Percentiles rank a stretch among this genome's conserved stretches.
Evolutionary conservation across 2,113 vertebrate species (phyloP).

Genomic region (Sinocyclocheilus grahami): DNA sequence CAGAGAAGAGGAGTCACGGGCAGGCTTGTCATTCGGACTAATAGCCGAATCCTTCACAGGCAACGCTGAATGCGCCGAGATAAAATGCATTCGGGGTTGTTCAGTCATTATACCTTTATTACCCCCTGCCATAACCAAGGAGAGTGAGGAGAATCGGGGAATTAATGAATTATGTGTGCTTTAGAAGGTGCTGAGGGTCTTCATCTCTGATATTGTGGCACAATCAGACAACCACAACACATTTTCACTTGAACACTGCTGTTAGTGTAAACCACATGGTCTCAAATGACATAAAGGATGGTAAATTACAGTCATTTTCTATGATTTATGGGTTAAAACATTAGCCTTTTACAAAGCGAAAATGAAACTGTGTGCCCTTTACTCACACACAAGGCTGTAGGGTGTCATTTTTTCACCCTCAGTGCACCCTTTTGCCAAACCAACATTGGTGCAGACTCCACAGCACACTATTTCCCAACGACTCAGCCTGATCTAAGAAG

Average conservation of each 20-base stretch:
- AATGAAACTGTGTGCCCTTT: not conserved
- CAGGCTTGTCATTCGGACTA: constrained; percentile 79
- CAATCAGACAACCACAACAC: constrained; percentile 43
- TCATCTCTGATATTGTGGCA: constrained; percentile 57
- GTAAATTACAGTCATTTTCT: not conserved
- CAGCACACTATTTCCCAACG: not conserved
- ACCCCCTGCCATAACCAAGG: constrained; percentile 63
- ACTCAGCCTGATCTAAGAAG: not conserved
- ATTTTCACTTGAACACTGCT: constrained; percentile 57
- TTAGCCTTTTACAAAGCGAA: not conserved
- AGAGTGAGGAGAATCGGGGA: constrained; percentile 56
- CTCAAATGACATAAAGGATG: constrained; percentile 10
- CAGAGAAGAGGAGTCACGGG: constrained; percentile 65
- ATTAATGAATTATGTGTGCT: constrained; percentile 54
- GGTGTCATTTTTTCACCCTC: not conserved
- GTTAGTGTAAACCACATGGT: constrained; percentile 33
- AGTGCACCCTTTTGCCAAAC: not conserved
- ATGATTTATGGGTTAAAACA: not conserved
- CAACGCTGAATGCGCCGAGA: constrained; percentile 76
- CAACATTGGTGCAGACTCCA: not conserved
- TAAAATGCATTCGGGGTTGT: constrained; percentile 81
- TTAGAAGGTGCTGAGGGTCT: constrained; percentile 49
- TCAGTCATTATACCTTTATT: constrained; percentile 82
- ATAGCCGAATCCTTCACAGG: constrained; percentile 84
- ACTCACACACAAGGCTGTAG: not conserved